These are phyloP conservation scores for Aporrectodea caliginosa DNA, from an alignment of 1,140 invertebrate genomes.

Conservation along the genomic window DNA sequence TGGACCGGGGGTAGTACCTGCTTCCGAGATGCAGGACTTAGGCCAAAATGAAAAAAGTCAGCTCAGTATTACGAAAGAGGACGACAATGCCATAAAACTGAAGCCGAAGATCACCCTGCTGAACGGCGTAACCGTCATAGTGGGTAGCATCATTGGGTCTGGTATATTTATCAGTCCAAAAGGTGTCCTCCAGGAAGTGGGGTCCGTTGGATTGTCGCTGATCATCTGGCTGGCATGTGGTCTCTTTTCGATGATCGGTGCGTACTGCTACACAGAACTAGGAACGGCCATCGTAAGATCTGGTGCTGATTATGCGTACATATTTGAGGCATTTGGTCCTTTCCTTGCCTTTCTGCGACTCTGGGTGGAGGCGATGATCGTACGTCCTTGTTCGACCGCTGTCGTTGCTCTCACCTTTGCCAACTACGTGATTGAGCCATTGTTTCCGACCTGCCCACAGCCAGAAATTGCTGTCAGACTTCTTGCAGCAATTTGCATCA, in stretches of 20 bases:
- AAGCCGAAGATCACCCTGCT: slow-evolving; percentile 35
- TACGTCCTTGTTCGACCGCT: slow-evolving; percentile 69
- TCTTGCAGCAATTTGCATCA: slow-evolving; percentile 50
- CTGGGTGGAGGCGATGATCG: slow-evolving; percentile 64
- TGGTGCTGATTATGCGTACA: slow-evolving; percentile 41
- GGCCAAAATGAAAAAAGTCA: neutral
- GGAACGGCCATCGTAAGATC: slow-evolving; percentile 35
- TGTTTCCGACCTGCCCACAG: slow-evolving; percentile 53
- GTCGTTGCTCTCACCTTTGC: slow-evolving; percentile 55
- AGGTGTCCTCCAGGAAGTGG: slow-evolving; percentile 71
- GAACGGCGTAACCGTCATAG: slow-evolving; percentile 35
- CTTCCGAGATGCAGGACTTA: neutral
- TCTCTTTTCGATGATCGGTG: slow-evolving; percentile 66
- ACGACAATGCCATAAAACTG: slow-evolving; percentile 17
- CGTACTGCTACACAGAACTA: slow-evolving; percentile 39
- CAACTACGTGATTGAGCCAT: slow-evolving; percentile 53
- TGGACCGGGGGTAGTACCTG: neutral
- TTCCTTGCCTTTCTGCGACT: slow-evolving; percentile 53
- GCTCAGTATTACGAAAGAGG: neutral
- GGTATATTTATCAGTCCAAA: slow-evolving; percentile 92
- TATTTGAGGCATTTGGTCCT: slow-evolving; percentile 54
- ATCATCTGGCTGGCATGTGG: slow-evolving; percentile 75
- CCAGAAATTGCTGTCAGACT: slow-evolving; percentile 47
- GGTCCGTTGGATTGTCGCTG: slow-evolving; percentile 73
- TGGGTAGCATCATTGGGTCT: slow-evolving; percentile 56